These are phyloP conservation scores for Sternotherus odoratus DNA, from an alignment of 2,797 vertebrate species.

Conservation along the genomic window DNA sequence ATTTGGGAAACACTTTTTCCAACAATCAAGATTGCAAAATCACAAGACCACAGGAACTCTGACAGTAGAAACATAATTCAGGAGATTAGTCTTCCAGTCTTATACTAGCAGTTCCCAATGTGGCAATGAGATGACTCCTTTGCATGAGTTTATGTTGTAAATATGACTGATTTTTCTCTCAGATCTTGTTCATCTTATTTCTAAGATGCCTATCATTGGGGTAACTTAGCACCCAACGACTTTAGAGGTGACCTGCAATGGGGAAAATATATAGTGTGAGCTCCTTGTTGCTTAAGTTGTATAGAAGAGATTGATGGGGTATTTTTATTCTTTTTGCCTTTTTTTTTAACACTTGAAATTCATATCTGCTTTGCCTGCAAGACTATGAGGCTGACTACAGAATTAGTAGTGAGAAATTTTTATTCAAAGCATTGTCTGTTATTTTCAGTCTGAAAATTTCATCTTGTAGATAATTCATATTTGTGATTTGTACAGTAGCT, in stretches of 20 bases:
- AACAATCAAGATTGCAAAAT: background rate
- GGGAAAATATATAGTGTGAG: background rate
- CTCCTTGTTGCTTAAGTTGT: background rate
- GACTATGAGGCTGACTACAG: background rate
- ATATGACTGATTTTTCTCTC: background rate
- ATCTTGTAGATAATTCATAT: background rate
- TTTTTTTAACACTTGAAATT: no score
- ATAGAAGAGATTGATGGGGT: background rate
- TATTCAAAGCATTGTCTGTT: background rate
- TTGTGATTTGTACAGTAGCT: background rate
- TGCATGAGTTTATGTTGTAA: background rate
- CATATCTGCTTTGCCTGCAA: background rate
- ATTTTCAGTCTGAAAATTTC: background rate
- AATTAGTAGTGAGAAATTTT: background rate
- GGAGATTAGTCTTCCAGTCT: background rate
- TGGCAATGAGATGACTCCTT: background rate
- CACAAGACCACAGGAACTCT: background rate
- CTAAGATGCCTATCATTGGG: background rate
- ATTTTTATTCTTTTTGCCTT: background rate
- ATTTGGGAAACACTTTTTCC: background rate
- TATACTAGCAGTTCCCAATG: background rate
- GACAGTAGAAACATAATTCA: background rate
- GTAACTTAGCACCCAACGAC: background rate
- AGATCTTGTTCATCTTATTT: background rate
- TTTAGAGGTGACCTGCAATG: background rate